A percentile compares a stretch with the other conserved stretches of the same genome.
phyloP scores from a whole-genome alignment of 2,113 vertebrate genomes.

The Clupea harengus region DNA sequence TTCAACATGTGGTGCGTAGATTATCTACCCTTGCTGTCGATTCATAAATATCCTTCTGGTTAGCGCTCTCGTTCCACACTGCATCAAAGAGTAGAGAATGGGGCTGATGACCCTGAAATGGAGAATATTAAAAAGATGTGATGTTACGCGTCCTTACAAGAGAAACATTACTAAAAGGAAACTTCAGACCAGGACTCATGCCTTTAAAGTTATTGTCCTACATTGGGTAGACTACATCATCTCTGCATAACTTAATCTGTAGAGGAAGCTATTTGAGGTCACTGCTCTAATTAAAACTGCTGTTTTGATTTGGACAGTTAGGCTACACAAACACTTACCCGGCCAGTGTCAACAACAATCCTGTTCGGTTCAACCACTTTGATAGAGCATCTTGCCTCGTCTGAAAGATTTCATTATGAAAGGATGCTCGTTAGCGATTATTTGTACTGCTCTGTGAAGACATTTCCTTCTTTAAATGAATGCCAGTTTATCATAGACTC shows the following conservation, averaged over 20 bases:
- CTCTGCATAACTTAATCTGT: background rate
- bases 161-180: background rate
- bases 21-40: conserved; percentile 52
- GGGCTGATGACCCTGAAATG: conserved; percentile 48
- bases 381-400: conserved; percentile 43
- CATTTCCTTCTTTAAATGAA: background rate
- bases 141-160: no score
- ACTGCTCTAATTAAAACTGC: background rate
- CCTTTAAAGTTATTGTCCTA: background rate
- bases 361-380: conserved; percentile 45
- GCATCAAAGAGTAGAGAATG: conserved; percentile 53
- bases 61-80: conserved; percentile 52
- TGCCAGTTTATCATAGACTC: background rate
- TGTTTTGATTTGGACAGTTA: conserved; percentile 22
- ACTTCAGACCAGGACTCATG: background rate
- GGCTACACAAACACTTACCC: conserved; percentile 40
- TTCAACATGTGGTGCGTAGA: background rate
- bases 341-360: conserved; percentile 51
- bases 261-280: background rate
- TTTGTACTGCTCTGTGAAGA: background rate
- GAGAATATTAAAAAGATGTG: background rate
- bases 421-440: background rate
- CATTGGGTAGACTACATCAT: background rate
- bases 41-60: conserved; percentile 55
- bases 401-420: conserved; percentile 13